Evolutionary conservation across 2,888 invertebrate species (phyloP).

Genomic region (Eupithecia inturbata): DNA sequence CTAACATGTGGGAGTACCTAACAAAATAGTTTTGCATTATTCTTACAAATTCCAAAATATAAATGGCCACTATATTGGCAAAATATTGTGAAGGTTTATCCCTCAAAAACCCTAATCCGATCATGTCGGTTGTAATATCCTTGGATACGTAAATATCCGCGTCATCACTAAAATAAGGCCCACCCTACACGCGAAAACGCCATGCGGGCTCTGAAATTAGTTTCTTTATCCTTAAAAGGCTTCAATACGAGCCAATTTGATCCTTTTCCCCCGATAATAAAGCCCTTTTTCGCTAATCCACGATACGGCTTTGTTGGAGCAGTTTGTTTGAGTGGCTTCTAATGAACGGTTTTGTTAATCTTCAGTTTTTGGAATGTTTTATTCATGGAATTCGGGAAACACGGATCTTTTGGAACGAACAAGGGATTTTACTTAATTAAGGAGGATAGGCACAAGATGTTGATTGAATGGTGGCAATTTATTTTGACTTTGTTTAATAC

Average conservation of each 20-base stretch:
- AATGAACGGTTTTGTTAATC: slow-evolving; percentile 41
- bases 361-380: slow-evolving; percentile 31
- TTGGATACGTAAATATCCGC: slow-evolving; percentile 18
- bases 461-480: slow-evolving; percentile 1
- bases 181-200: slow-evolving; percentile 45
- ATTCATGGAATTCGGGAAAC: slow-evolving; percentile 27
- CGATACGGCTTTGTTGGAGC: slow-evolving; percentile 26
- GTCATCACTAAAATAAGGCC: slow-evolving; percentile 38
- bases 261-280: slow-evolving; percentile 25
- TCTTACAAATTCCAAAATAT: no score
- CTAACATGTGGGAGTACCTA: no score
- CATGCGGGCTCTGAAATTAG: slow-evolving; percentile 64
- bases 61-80: no score
- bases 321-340: slow-evolving; percentile 36
- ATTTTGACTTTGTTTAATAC: not conserved
- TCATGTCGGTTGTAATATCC: not conserved
- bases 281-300: slow-evolving; percentile 29
- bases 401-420: not conserved
- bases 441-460: not conserved
- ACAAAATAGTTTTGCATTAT: no score
- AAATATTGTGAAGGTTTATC: no score
- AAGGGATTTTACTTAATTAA: slow-evolving; percentile 14
- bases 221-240: slow-evolving; percentile 45
- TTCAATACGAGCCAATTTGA: slow-evolving; percentile 28
- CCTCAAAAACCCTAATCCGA: not conserved